phyloP scores from a whole-genome alignment of 2,113 vertebrate species.

The Strix uralensis region DNA sequence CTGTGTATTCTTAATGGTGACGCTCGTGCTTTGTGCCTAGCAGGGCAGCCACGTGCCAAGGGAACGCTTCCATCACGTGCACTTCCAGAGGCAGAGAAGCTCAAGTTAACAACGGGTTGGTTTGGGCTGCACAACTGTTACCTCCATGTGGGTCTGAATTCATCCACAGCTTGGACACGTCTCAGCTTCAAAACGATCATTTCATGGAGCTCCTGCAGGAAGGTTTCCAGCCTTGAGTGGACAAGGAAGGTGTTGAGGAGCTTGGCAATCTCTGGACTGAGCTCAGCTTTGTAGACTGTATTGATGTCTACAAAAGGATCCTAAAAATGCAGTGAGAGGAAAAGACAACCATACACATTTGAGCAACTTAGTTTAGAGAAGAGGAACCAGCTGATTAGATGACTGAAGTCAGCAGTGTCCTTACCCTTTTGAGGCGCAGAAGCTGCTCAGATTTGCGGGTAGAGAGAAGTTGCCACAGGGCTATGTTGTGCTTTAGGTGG shows the following conservation, averaged over 20 bases:
- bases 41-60: fast-evolving
- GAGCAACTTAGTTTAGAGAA: background rate
- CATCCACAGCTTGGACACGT: slow-evolving; percentile 49
- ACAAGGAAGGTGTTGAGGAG: slow-evolving; percentile 81
- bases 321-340: slow-evolving; percentile 53
- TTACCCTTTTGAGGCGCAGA: slow-evolving; percentile 84
- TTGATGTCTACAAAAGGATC: slow-evolving; percentile 85
- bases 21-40: background rate
- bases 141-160: slow-evolving; percentile 82
- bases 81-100: background rate
- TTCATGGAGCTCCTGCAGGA: slow-evolving; percentile 91
- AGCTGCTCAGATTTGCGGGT: slow-evolving; percentile 88
- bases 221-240: slow-evolving; percentile 77
- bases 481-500: slow-evolving; percentile 80
- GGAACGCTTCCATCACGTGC: background rate
- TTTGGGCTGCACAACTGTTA: slow-evolving; percentile 28
- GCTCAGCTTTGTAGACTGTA: slow-evolving; percentile 70
- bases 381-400: background rate
- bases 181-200: slow-evolving; percentile 85
- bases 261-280: slow-evolving; percentile 60
- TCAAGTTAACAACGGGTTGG: background rate
- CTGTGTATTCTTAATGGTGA: fast-evolving
- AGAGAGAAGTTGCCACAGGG: slow-evolving; percentile 90
- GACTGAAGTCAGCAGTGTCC: background rate
- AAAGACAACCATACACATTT: background rate